These are phyloP conservation scores for Pararge aegeria DNA, from an alignment of 1,140 invertebrate genomes.

Conservation along the genomic window DNA sequence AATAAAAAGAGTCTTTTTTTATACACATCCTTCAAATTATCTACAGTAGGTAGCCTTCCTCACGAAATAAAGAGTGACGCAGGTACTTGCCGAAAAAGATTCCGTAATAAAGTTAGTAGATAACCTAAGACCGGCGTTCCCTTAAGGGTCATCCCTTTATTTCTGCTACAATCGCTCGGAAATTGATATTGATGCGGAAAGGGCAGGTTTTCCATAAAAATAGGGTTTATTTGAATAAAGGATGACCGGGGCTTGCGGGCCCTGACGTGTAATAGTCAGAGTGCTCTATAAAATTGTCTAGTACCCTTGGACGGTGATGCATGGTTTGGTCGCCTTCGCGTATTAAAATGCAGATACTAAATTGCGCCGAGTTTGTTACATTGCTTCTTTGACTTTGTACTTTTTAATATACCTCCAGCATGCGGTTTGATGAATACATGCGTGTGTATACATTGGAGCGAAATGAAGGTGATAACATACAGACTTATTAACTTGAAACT, in stretches of 20 bases:
- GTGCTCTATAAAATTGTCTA: slow-evolving; percentile 70
- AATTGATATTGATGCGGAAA: slow-evolving; percentile 79
- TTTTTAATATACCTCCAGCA: too few relatives aligned
- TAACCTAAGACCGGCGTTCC: slow-evolving; percentile 60
- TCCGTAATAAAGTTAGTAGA: slow-evolving; percentile 72
- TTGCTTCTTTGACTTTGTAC: too few relatives aligned
- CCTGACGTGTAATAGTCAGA: slow-evolving; percentile 53
- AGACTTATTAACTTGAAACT: too few relatives aligned
- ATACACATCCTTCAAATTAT: slow-evolving; percentile 6
- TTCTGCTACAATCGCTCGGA: slow-evolving; percentile 76
- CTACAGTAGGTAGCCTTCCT: slow-evolving; percentile 24
- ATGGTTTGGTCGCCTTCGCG: slow-evolving; percentile 29
- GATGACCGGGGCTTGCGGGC: slow-evolving; percentile 62
- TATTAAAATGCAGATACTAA: slow-evolving; percentile 11
- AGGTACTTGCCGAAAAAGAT: slow-evolving; percentile 44
- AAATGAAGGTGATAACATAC: too few relatives aligned
- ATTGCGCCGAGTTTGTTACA: too few relatives aligned
- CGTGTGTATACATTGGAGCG: too few relatives aligned
- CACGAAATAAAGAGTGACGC: slow-evolving; percentile 42
- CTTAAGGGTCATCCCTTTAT: slow-evolving; percentile 78
- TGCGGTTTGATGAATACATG: too few relatives aligned
- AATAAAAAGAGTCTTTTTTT: neutral
- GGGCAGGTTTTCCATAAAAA: slow-evolving; percentile 78
- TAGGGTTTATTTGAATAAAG: slow-evolving; percentile 80
- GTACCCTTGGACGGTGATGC: slow-evolving; percentile 46